Evolutionary conservation across 2,113 vertebrate species (phyloP).

Genomic region (Zapornia atra): DNA sequence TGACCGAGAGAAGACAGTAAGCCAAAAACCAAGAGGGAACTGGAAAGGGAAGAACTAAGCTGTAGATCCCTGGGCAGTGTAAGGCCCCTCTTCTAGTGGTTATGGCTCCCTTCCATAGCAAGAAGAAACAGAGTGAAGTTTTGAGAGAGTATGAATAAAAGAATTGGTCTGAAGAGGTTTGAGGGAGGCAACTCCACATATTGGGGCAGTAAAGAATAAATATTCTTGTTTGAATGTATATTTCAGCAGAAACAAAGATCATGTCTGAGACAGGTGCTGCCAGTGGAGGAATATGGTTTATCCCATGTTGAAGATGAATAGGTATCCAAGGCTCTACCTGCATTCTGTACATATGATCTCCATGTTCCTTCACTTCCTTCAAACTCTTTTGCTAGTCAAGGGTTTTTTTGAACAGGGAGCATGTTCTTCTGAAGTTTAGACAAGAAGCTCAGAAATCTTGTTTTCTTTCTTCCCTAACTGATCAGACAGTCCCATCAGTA

Average conservation of each 20-base stretch:
- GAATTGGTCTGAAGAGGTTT: background rate
- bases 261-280: background rate
- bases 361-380: background rate
- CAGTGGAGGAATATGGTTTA: background rate
- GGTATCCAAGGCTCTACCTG: background rate
- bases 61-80: background rate
- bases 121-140: background rate
- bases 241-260: background rate
- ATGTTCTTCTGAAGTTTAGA: fast-evolving
- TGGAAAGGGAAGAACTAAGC: background rate
- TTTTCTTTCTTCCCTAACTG: no score
- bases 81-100: background rate
- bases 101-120: background rate
- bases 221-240: background rate
- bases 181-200: background rate
- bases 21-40: background rate
- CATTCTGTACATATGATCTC: background rate
- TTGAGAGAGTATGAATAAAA: background rate
- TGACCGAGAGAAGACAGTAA: background rate
- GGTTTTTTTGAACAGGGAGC: background rate
- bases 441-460: background rate
- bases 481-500: no score
- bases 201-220: background rate
- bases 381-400: background rate
- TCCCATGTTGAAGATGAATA: background rate